Base-by-base conservation (phyloP, 2,113 vertebrate genomes). In the Pituophis catenifer region DNA sequence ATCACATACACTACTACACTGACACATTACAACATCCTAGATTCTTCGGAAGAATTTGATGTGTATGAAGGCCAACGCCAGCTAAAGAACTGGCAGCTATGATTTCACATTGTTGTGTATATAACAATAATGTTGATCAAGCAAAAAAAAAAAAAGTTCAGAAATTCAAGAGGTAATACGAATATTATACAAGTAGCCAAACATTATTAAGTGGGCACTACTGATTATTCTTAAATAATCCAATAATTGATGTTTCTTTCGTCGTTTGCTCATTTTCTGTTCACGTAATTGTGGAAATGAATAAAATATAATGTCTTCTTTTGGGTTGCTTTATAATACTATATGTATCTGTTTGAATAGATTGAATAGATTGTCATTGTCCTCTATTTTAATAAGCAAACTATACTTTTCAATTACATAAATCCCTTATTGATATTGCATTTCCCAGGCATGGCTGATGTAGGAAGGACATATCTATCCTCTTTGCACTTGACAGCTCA, bases 321-420 rank as follows among this genome's bases (percentile, higher is more conserved):
- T 91, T 1, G 12, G 65, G 5, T 33, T 94, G 44, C n/a, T 94
- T 91, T 90, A 93, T 62, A 19, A 92, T 52, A 94, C 29, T 70
- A 1, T 12, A 70, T n/a, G 29, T 70, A n/a, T n/a, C 29, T n/a
- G 5, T 70, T 15, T 70, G 55, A 3, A 33, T 85, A 50, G 44
- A 52, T n/a, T 58, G 26, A 65, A 65, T 65, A 33, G 70, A 33
- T 75, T 87, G 58, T 90, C 1, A 1, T 86, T 21, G 44, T 94
- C 93, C 44, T 65, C 7, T 1, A 0, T 0, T 8, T 85, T 89
- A 70, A 52, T 5, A 17, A 4, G 89, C 55, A 75, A 92, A 95
- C 44, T 29, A 92, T 95, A 65, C 81, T 70, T 89, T 95, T 55
- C 93, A 58, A 92, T 48, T 95, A 88, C 96, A 96, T 94, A 86